Conservation (phyloP, 2,113 vertebrate genomes). For the Macrotus californicus region DNA sequence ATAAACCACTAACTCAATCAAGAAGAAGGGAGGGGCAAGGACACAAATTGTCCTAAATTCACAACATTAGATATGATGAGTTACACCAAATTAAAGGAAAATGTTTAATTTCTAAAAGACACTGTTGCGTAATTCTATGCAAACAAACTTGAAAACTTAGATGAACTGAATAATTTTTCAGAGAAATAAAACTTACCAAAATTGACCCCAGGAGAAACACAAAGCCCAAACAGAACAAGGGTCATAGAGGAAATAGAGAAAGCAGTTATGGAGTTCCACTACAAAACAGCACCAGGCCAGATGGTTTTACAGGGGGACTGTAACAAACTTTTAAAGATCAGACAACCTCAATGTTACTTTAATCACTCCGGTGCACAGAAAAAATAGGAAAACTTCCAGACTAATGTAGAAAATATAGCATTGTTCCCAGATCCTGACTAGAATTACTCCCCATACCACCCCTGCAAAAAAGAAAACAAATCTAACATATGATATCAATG, state of each 20-base stretch:
- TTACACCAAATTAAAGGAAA: not conserved
- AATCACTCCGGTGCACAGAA: not conserved
- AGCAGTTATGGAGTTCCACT: not conserved
- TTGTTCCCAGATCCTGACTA: not conserved
- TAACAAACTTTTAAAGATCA: not conserved
- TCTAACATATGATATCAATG: not conserved
- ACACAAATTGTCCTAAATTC: not conserved
- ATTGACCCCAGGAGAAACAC: constrained; percentile 37
- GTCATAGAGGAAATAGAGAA: constrained; percentile 5
- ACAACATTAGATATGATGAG: not conserved
- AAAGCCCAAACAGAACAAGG: constrained; percentile 22
- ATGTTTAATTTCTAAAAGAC: not conserved
- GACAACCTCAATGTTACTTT: not conserved
- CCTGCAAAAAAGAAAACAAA: not conserved
- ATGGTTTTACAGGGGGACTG: not conserved
- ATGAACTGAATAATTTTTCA: constrained; percentile 26
- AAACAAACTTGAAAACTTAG: constrained; percentile 34
- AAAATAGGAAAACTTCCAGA: not conserved
- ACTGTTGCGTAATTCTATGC: not conserved
- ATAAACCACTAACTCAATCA: not conserved
- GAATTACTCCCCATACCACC: not conserved
- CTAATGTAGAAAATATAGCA: not conserved
- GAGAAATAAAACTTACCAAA: constrained; percentile 44
- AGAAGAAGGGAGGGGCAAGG: not conserved
- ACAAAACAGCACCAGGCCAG: not conserved